A percentile compares a stretch with the other conserved stretches of the same genome.
phyloP scores from a whole-genome alignment of 2,797 vertebrate species.

The Cichlasoma orientale region DNA sequence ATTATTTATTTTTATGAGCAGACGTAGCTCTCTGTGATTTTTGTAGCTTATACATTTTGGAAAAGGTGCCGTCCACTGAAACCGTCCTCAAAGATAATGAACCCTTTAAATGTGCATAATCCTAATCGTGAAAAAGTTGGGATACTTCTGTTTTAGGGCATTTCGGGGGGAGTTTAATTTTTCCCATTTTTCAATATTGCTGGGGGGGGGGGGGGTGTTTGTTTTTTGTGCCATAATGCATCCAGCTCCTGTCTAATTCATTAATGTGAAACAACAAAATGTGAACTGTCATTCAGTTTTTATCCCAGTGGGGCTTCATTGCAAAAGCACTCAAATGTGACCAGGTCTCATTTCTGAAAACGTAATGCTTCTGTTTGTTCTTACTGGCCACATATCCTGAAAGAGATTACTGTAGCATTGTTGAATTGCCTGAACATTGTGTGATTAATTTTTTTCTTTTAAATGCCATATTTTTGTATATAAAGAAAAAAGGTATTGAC shows the following conservation, averaged over 20 bases:
- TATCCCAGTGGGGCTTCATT: slow-evolving; percentile 29
- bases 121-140: slow-evolving; percentile 11
- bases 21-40: background rate
- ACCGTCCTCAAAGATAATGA: slow-evolving; percentile 35
- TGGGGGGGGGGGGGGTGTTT: slow-evolving; percentile 5
- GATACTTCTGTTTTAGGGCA: slow-evolving; percentile 40
- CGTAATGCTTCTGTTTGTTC: slow-evolving; percentile 10
- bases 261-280: slow-evolving; percentile 74
- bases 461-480: slow-evolving; percentile 60
- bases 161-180: slow-evolving; percentile 19
- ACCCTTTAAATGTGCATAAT: slow-evolving; percentile 63
- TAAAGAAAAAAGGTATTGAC: slow-evolving; percentile 11
- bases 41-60: slow-evolving; percentile 46
- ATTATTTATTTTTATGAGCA: slow-evolving; percentile 32
- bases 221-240: slow-evolving; percentile 51
- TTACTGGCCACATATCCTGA: background rate
- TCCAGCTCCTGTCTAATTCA: slow-evolving; percentile 54
- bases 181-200: slow-evolving; percentile 11
- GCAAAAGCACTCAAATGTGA: slow-evolving; percentile 47
- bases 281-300: slow-evolving; percentile 61
- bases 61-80: slow-evolving; percentile 60
- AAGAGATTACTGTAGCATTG: slow-evolving; percentile 30
- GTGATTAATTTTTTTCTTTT: slow-evolving; percentile 40
- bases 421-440: slow-evolving; percentile 8
- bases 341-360: slow-evolving; percentile 28